A percentile compares a stretch with the other conserved stretches of the same genome.
Evolutionary conservation across 1,140 invertebrate genomes (phyloP).

Genomic region (Pomacea maculata): DNA sequence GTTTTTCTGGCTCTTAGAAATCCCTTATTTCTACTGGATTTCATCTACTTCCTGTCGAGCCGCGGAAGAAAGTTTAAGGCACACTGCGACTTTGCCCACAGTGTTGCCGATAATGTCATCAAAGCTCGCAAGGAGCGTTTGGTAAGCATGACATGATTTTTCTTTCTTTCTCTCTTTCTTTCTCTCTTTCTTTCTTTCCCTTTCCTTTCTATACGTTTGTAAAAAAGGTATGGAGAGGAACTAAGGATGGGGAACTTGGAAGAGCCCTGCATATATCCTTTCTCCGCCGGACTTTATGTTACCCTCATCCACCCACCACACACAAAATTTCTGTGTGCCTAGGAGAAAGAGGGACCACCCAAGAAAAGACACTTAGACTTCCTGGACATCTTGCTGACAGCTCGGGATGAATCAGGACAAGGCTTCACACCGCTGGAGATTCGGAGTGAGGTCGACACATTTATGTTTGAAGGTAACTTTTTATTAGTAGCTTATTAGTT

Average conservation of each 20-base stretch:
- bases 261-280: no score
- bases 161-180: no score
- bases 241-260: no score
- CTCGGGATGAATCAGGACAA: slow-evolving; percentile 43
- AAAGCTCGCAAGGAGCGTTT: slow-evolving; percentile 2
- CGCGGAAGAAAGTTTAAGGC: slow-evolving; percentile 15
- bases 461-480: slow-evolving; percentile 43
- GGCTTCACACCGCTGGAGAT: slow-evolving; percentile 47
- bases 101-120: slow-evolving; percentile 24
- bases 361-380: slow-evolving; percentile 37
- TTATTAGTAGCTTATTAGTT: no score
- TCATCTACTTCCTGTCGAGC: slow-evolving; percentile 9
- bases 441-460: slow-evolving; percentile 52
- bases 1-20: not conserved
- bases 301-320: no score
- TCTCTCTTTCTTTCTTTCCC: no score
- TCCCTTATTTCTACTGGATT: slow-evolving; percentile 2
- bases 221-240: no score
- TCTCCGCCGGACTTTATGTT: no score
- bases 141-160: not conserved
- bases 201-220: no score
- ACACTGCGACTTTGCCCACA: slow-evolving; percentile 24
- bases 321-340: no score
- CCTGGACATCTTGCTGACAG: slow-evolving; percentile 49
- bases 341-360: slow-evolving; percentile 10